Base-by-base conservation (phyloP, 35 echinoderm and acorn worm genomes). In the Anneissia japonica region DNA sequence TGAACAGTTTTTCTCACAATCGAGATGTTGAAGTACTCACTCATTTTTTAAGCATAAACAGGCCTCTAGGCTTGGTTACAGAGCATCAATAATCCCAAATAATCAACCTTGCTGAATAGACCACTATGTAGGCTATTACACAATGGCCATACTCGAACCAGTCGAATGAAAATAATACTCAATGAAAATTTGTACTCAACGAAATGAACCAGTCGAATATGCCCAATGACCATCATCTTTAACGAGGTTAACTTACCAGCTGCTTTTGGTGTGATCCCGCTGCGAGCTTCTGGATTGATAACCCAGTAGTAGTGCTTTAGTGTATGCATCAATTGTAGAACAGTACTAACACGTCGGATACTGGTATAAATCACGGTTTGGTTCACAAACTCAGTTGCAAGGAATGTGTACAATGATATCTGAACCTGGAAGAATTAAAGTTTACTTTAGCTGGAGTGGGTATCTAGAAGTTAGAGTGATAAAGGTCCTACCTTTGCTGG, bases 241-340 rank as follows among this genome's bases (percentile, higher is more conserved):
- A n/a, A n/a, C n/a, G n/a, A 64, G 4, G 77, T 46, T 36, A 37
- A 85, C 95, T 89, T 86, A 97, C 95, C 95, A 46, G 93, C 30
- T 11, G 91, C 95, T 55, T 92, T 93, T 0, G 95, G 88, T 0
- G 83, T 72, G 38, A 97, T 93, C 2, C 95, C 95, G 34, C 91
- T 93, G 17, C 95, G 73, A 31, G 85, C 84, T 55, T 97, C 95
- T 14, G 95, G 95, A 86, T 97, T 97, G 76, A 91, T 89, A 64
- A 97, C 88, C 95, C 95, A 97, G 86, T 97, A 97, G 86, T 93
- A 97, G 83, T 91, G 91, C 89, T 97, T 97, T 23, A 97, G 83
- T 31, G 95, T 93, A 77, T 97, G 95, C 95, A 97, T 97, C 38
- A 97, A 86, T 64, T 97, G 95, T 35, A 97, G 79, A 30, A 97